A percentile compares a stretch with the other conserved stretches of the same genome.
phyloP scores from a whole-genome alignment of 2,113 vertebrate species.

The Lepisosteus oculatus region DNA sequence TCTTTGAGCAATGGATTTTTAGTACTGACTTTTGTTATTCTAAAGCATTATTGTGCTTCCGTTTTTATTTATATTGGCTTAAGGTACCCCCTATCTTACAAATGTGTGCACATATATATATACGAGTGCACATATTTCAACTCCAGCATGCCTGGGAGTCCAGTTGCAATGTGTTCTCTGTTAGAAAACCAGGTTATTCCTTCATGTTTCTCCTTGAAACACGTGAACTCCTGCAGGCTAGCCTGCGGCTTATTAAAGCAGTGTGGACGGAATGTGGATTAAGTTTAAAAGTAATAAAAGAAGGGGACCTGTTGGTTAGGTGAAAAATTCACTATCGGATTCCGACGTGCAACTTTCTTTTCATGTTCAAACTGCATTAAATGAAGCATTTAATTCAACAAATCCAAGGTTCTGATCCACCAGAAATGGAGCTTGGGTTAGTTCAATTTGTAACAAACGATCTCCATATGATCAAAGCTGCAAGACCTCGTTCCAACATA shows the following conservation, averaged over 20 bases:
- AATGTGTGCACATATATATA: conserved; percentile 34
- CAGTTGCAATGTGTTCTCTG: conserved; percentile 84
- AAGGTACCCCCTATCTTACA: no score
- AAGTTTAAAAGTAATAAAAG: conserved; percentile 97
- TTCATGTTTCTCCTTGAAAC: conserved; percentile 69
- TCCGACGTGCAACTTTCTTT: conserved; percentile 84
- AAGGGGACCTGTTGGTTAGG: conserved; percentile 90
- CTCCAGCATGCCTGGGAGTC: conserved; percentile 59
- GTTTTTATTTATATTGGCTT: no score
- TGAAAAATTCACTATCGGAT: conserved; percentile 94
- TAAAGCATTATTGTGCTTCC: no score
- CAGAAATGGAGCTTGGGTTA: conserved; percentile 94
- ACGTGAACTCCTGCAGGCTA: conserved; percentile 84
- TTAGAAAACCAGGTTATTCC: conserved; percentile 91
- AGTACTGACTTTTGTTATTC: no score
- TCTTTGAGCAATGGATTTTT: no score
- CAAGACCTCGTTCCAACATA: conserved; percentile 94
- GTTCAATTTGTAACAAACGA: conserved; percentile 99
- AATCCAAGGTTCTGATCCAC: conserved; percentile 98
- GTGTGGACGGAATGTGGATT: conserved; percentile 80
- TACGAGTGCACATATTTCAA: conserved; percentile 49
- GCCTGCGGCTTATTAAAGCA: conserved; percentile 82
- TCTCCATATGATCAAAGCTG: conserved; percentile 98
- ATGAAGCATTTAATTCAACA: conserved; percentile 99
- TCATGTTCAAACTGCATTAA: conserved; percentile 96